Evolutionary conservation across 2,113 vertebrate species (phyloP), one percentile per base, ranked within the genome.

Genomic region (Panthera leo): DNA sequence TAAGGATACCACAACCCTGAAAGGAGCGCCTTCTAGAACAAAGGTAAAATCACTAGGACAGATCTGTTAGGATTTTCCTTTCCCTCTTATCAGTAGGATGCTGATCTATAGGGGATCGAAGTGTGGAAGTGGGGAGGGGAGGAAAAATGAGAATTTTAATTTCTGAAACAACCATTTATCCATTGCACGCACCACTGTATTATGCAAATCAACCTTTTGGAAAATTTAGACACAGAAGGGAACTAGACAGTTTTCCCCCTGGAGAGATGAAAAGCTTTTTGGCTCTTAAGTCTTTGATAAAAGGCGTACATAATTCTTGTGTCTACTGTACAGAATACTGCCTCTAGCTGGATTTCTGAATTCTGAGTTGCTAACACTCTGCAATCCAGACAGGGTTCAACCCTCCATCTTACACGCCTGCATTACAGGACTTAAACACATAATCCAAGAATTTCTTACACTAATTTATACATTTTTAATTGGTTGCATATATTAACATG

Each of bases 401-500:
- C 98, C 98, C 98, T 98, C 97, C 97, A 96, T 98, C 97, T 98
- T 98, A 98, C 97, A 98, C 85, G 97, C 98, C 98, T 99, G 98
- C 98, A 96, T 98, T 98, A 98, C 98, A 98, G 98, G 98, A 99
- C 98, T 99, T 98, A 96, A 98, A 98, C 98, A 98, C 98, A 98
- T 98, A 97, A 98, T 98, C 98, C 98, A 98, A 98, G 97, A 98
- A 98, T 98, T 99, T 97, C 97, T 99, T 99, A 99, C 98, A 98
- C 99, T 99, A 99, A 99, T 99, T 99, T 99, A 99, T 99, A 99
- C 98, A 99, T 98, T 99, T 96, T 99, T 99, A 99, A 99, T 99
- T 98, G 99, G 99, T 99, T 99, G 99, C 99, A 99, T 99, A 99
- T 99, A 99, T 99, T 99, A 99, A 99, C 99, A 99, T 99, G 99